Base-by-base conservation (phyloP, 1,140 invertebrate species). In the Aphaenogaster floridana region DNA sequence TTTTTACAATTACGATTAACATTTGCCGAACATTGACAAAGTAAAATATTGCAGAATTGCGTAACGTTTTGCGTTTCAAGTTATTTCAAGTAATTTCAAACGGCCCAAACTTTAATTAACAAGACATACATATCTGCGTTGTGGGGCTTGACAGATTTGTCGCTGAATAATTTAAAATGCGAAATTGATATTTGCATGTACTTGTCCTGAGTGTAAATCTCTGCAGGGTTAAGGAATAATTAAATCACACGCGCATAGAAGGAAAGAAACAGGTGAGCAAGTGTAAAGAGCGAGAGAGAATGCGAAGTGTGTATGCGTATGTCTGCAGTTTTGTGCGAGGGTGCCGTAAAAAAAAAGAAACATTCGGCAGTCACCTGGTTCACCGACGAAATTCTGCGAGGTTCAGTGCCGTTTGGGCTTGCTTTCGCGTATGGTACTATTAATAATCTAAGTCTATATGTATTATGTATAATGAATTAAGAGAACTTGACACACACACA, bases 381-480 rank as follows among this genome's bases (percentile, higher is more conserved):
- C 50, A 71, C 71, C 36, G 45, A 83, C 48, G 34, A 78, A 72
- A 80, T 61, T 79, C 45, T 21, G 74, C 59, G 61, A 52, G 57
- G 3, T 54, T 63, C 42, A 63, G 59, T 81, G 76, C 88, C 88
- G 80, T 69, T 88, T 84, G 90, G 77, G 78, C 89, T 90, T 87
- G 89, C 90, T 91, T 91, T 91, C 81, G 54, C 90, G 81, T 87
- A 91, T 77, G 71, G 54, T 78, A 90, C 86, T 91, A 91, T 90
- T 91, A 86, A 71, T 91, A 89, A 89, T 90, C 89, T 95, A 95
- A 95, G 94, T 95, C 93, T 94, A 94, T 94, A 90, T 91, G 93
- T 95, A 95, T 92, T 95, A 94, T 95, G 94, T 94, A 95, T 94
- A 95, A 95, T 93, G 91, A 93, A 94, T 93, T 95, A 95, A 94